These are phyloP conservation scores for Apogon talboti DNA, from an alignment of 2,797 vertebrate genomes.

Conservation along the genomic window DNA sequence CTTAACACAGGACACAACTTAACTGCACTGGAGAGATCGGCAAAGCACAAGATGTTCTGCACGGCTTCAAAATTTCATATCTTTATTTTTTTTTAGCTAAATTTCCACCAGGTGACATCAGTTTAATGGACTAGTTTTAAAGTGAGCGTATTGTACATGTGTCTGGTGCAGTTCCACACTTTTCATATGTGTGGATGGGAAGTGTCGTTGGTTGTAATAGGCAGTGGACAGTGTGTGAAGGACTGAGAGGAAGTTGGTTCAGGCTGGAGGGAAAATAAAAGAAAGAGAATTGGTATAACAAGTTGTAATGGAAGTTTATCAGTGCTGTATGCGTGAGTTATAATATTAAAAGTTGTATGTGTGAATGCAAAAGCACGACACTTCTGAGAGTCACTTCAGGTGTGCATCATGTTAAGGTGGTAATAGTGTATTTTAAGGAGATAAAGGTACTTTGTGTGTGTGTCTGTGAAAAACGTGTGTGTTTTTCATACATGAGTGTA, in stretches of 20 bases:
- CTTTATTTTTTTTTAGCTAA: slow-evolving; percentile 22
- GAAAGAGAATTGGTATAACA: too few species aligned
- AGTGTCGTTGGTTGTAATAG: slow-evolving; percentile 7
- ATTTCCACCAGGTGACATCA: slow-evolving; percentile 31
- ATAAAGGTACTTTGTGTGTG: too few species aligned
- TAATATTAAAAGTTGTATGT: slow-evolving; percentile 1
- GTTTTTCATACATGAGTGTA: background rate
- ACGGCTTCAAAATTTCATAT: slow-evolving; percentile 19
- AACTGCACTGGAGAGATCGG: slow-evolving; percentile 6
- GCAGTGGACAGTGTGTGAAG: background rate
- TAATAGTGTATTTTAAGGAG: too few species aligned
- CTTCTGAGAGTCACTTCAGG: background rate
- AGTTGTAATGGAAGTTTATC: background rate
- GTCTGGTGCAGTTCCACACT: slow-evolving; percentile 7
- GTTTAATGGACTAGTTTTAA: slow-evolving; percentile 56
- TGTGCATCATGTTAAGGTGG: slow-evolving; percentile 6
- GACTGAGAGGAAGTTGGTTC: background rate
- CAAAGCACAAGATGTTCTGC: slow-evolving; percentile 9
- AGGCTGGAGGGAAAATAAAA: slow-evolving; percentile 6
- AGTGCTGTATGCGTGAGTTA: background rate
- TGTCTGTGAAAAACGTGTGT: slow-evolving; percentile 24
- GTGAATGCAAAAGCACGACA: background rate
- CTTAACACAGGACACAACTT: slow-evolving; percentile 7
- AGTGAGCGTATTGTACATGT: slow-evolving; percentile 2
- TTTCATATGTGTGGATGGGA: slow-evolving; percentile 10